Base-by-base conservation (phyloP, 2,797 vertebrate species). In the Octomys mimax region DNA sequence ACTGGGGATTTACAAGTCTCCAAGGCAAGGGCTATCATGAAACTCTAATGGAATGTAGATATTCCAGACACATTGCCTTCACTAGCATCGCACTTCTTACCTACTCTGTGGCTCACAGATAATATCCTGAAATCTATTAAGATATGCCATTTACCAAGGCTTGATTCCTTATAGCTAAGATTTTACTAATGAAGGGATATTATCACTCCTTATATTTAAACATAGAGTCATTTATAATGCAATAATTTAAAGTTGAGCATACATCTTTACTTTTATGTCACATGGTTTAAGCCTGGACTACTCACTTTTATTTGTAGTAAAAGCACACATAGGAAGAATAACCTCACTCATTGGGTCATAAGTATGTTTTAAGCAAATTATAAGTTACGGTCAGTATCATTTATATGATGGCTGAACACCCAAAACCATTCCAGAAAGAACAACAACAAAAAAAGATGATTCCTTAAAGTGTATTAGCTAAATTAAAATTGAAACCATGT, bases 1-100 rank as follows among this genome's bases (percentile, higher is more conserved):
- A 89, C 82, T 16, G 8, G 91, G 39, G 80, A 93, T 97, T 97
- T 96, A 92, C 83, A 96, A 64, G 92, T 96, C 93, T 95, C 89
- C 70, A 49, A 96, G 88, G 92, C 86, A 64, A 89, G 83, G 68
- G n/a, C 71, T 81, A 2, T 26, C 22, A 18, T 68, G 83, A 68
- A 39, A 89, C 24, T 62, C 46, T 93, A 73, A 70, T 57, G 42
- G 59, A 87, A 94, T 49, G 31, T 33, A 39, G 68, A 70, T 64
- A 89, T 96, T 95, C 82, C 70, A 92, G 91, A 95, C 42, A 87
- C 79, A 52, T 77, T 0, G 1, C 85, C 54, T 39, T 59, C 70
- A 68, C 78, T 96, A 10, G n/a, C 66, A 79, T 75, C 91, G 39
- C 75, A 85, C 81, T 86, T 94, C 59, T 46, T 49, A 80, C 36